Evolutionary conservation across 2,888 invertebrate species (phyloP).

Genomic region (Rhopalosiphum nymphaeae): DNA sequence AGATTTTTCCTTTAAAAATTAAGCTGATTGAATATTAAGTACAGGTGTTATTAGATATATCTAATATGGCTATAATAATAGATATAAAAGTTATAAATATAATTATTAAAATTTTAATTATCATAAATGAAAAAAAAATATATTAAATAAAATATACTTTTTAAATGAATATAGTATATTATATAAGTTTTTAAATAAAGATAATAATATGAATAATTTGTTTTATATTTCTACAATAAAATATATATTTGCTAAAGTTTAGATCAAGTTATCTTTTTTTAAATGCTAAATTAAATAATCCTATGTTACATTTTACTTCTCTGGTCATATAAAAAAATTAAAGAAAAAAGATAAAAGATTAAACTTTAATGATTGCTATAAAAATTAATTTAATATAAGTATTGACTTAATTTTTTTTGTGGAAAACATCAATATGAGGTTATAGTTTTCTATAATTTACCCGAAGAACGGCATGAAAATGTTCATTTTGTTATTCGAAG

Average conservation of each 20-base stretch:
- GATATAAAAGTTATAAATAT: not conserved
- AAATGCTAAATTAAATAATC: not conserved
- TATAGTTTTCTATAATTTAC: not conserved
- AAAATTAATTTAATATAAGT: not conserved
- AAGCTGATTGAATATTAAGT: not conserved
- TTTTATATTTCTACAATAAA: not conserved
- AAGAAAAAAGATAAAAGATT: not conserved
- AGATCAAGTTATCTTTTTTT: not conserved
- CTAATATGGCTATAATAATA: not conserved
- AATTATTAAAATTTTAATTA: not conserved
- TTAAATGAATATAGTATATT: not conserved
- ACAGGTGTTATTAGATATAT: not conserved
- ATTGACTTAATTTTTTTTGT: not conserved
- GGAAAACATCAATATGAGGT: not conserved
- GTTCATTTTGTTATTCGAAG: not conserved
- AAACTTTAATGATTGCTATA: not conserved
- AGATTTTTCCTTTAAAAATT: not conserved
- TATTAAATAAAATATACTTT: not conserved
- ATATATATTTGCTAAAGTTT: not conserved
- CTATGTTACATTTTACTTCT: not conserved
- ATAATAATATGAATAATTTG: not conserved
- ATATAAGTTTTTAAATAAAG: too few relatives aligned
- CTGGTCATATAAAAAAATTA: not conserved
- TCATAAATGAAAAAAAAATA: not conserved
- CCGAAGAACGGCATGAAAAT: not conserved